phyloP scores from a whole-genome alignment of 1,140 invertebrate species.

The Trichonephila clavata region DNA sequence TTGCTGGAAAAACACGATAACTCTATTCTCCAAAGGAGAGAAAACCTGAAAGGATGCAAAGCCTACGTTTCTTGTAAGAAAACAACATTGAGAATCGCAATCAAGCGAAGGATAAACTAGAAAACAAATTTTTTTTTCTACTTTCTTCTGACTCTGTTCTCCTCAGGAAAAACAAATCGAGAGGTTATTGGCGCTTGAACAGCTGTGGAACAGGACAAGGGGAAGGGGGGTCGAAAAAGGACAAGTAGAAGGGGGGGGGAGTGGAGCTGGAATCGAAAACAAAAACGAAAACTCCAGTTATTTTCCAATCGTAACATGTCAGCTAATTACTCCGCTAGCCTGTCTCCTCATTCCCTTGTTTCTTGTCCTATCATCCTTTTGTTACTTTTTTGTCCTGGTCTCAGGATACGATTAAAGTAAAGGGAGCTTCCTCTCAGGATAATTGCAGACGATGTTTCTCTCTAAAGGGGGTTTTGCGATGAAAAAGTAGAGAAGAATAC shows the following conservation, averaged over 20 bases:
- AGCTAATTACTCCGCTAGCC: conserved; percentile 72
- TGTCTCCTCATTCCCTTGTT: conserved; percentile 73
- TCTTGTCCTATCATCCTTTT: conserved; percentile 64
- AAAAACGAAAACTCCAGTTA: conserved; percentile 68
- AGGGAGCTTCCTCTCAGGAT: conserved; percentile 49
- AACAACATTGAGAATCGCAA: conserved; percentile 32
- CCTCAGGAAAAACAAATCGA: conserved; percentile 66
- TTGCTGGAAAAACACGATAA: not conserved
- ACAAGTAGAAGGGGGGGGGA: not conserved
- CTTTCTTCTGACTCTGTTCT: conserved; percentile 30
- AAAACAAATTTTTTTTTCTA: conserved; percentile 44
- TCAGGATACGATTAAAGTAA: conserved; percentile 61
- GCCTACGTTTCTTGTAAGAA: not conserved
- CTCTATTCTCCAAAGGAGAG: not conserved
- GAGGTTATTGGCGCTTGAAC: conserved; percentile 58
- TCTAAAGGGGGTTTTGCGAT: not conserved
- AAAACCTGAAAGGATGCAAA: not conserved
- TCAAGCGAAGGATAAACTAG: conserved; percentile 43
- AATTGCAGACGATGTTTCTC: conserved; percentile 57
- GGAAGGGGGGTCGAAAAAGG: not conserved
- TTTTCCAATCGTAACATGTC: conserved; percentile 76
- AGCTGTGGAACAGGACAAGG: conserved; percentile 36
- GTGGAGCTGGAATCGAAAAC: not conserved
- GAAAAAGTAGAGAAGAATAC: conserved; percentile 19
- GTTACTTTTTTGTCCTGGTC: conserved; percentile 50